Conservation (phyloP, 2,888 invertebrate genomes). For the Melangyna quadrimaculata region DNA sequence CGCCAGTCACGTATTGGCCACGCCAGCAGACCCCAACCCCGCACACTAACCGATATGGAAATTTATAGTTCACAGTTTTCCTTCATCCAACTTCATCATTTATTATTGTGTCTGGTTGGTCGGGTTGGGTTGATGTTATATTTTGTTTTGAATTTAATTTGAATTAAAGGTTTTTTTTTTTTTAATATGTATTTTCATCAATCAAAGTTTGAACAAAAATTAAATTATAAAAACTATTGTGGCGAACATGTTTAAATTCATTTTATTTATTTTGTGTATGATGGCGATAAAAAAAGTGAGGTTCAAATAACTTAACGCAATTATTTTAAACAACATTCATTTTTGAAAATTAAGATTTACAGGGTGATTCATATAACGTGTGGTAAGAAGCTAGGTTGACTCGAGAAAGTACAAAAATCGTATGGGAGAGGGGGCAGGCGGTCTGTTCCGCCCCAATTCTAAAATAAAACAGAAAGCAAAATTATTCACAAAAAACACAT, state of each 20-base stretch:
- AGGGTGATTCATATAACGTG: too few relatives aligned
- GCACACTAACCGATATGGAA: background rate
- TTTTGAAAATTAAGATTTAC: too few relatives aligned
- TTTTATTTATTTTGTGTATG: background rate
- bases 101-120: background rate
- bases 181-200: background rate
- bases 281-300: background rate
- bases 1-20: conserved; percentile 62
- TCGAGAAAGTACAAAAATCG: too few relatives aligned
- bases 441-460: too few relatives aligned
- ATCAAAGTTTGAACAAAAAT: background rate
- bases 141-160: conserved; percentile 8
- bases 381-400: too few relatives aligned
- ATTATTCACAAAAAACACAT: too few relatives aligned
- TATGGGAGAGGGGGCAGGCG: too few relatives aligned
- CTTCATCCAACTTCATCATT: background rate
- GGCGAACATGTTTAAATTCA: background rate
- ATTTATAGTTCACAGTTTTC: background rate
- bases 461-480: too few relatives aligned
- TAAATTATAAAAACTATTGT: background rate
- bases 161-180: background rate
- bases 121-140: background rate
- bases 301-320: background rate
- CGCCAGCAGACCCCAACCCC: conserved; percentile 14
- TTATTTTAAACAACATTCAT: background rate